phyloP scores from a whole-genome alignment of 2,797 vertebrate genomes.

The Rallus crepitans region DNA sequence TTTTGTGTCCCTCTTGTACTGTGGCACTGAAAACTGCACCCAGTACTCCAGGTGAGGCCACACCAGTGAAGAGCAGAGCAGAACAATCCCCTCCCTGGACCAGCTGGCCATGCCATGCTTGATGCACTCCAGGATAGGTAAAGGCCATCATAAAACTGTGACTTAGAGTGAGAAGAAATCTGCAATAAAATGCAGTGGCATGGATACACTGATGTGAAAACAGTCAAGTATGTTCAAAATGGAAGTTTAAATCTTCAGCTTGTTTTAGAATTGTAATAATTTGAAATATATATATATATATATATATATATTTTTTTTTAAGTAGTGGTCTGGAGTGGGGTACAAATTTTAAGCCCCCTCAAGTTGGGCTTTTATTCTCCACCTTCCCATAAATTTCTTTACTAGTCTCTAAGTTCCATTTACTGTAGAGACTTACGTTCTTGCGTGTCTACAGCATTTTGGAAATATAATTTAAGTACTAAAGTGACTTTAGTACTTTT shows the following conservation, averaged over 20 bases:
- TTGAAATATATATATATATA: neutral
- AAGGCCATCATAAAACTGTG: neutral
- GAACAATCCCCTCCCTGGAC: too few relatives aligned
- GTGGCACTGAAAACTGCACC: too few relatives aligned
- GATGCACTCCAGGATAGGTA: neutral
- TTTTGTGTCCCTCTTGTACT: too few relatives aligned
- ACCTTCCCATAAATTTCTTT: neutral
- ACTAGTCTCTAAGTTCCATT: neutral
- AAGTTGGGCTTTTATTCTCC: neutral
- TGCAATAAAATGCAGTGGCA: neutral
- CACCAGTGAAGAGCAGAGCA: too few relatives aligned
- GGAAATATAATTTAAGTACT: slow-evolving; percentile 55
- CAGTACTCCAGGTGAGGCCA: too few relatives aligned
- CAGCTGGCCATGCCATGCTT: too few relatives aligned
- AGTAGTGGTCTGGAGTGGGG: neutral
- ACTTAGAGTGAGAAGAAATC: neutral
- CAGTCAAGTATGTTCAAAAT: neutral
- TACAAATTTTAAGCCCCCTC: neutral
- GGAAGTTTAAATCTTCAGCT: neutral
- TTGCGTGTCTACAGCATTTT: neutral
- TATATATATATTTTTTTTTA: neutral
- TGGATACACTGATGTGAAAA: neutral
- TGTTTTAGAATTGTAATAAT: neutral
- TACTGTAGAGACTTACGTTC: neutral
- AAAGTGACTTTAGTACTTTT: slow-evolving; percentile 55